Conservation (phyloP, 2,888 invertebrate species). For the Automeris io region DNA sequence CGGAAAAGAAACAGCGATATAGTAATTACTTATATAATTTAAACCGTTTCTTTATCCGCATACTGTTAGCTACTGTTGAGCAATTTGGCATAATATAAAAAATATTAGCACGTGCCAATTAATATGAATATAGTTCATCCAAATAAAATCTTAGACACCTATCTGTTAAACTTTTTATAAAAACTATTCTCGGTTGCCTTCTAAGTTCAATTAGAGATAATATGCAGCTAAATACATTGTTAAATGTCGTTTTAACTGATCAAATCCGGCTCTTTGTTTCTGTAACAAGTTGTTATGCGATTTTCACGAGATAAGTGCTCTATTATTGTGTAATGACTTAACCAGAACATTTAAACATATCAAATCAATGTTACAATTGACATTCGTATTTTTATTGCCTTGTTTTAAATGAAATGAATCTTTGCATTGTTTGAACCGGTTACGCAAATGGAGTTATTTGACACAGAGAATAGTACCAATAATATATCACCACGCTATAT, state of each 20-base stretch:
- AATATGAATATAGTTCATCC: too few relatives aligned
- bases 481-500: too few relatives aligned
- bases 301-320: slow-evolving; percentile 31
- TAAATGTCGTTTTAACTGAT: slow-evolving; percentile 26
- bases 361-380: slow-evolving; percentile 21
- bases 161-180: slow-evolving; percentile 2
- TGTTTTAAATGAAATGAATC: not conserved
- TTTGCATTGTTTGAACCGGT: too few relatives aligned
- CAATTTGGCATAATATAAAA: too few relatives aligned
- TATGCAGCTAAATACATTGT: slow-evolving; percentile 19
- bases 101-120: too few relatives aligned
- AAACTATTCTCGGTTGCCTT: slow-evolving; percentile 2
- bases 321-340: slow-evolving; percentile 28
- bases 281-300: slow-evolving; percentile 26
- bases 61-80: too few relatives aligned
- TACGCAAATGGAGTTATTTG: too few relatives aligned
- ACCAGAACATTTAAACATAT: slow-evolving; percentile 26
- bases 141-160: not conserved
- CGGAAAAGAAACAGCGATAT: too few relatives aligned
- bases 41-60: too few relatives aligned
- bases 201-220: slow-evolving; percentile 8
- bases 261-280: slow-evolving; percentile 36
- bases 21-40: too few relatives aligned
- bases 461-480: too few relatives aligned
- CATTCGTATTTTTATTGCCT: slow-evolving; percentile 2